Base-by-base conservation (phyloP, 2,113 vertebrate species). In the Irena cyanogastra region DNA sequence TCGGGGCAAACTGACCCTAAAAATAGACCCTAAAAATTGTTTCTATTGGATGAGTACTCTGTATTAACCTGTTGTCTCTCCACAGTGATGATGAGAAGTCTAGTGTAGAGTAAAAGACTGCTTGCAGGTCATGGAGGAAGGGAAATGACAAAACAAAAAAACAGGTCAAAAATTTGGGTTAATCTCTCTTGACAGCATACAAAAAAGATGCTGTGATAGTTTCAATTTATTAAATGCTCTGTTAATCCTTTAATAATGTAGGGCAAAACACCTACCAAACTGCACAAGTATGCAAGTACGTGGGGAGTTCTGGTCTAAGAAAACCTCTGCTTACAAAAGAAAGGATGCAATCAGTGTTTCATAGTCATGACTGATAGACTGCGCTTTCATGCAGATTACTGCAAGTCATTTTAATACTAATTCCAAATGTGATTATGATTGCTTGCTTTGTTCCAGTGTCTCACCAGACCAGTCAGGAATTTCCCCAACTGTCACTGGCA, bases 181-280 rank as follows among this genome's bases (percentile, higher is more conserved):
- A 94, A 93, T 95, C 92, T 95, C 87, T 89, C 41, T 68, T 69
- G 54, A 79, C 35, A 94, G 78, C 31, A 23, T 14, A 71, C 68
- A 17, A 82, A 75, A 90, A 71, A 53, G 30, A 76, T 45, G 39
- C 24, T 28, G 37, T 59, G 53, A 87, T 61, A 76, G 18, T 42
- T 91, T 85, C 65, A 77, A 79, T 87, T 87, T 89, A 89, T 76
- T 83, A 85, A 94, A 89, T 74, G 57, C 27, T 57, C 80, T 74
- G 14, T 77, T 82, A 89, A 87, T 94, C 69, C 37, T 60, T 72
- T 83, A 87, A 82, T 64, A 85, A 89, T 60, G 35, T 54, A 87
- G 87, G 59, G 21, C 54, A 93, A 87, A 93, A 65, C 28, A 94
- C 74, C 77, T 85, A 74, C 61, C 59, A 72, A 83, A 57, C 16